Base-by-base conservation (phyloP, 1,140 invertebrate genomes). In the Apis laboriosa region DNA sequence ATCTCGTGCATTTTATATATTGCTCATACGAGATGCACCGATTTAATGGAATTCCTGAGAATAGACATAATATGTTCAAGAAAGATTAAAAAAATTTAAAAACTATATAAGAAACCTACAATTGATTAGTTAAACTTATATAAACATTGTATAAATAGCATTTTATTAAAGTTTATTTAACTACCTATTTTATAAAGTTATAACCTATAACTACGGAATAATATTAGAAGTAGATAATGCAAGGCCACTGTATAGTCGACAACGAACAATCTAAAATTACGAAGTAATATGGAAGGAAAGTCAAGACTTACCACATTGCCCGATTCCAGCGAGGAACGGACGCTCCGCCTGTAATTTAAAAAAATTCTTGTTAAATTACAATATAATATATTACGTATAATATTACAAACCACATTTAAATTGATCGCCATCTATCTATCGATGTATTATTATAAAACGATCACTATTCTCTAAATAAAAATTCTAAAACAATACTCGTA, bases 311-410 rank as follows among this genome's bases (percentile, higher is more conserved):
- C 84, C 85, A 67, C 85, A 84, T 87, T 77, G 74, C 66, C 73
- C 63, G 56, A 76, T 66, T 80, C 24, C 53, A 68, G 81, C n/a
- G 71, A 82, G 76, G 72, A 49, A 72, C 24, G 58, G 15, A 17
- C 60, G 49, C 55, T 77, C 71, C 67, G 77, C 79, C 89, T 90
- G 88, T 21, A 89, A 90, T 78, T 71, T 68, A 89, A 88, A 83
- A 64, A 55, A 60, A 64, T 9, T 19, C 17, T 19, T 34, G 28
- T 64, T 64, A 17, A 34, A 24, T 61, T 61, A 13, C 60, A 24
- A 13, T 61, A n/a, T 12, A n/a, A 24, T 61, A 7, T 12, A 12
- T 24, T 61, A 24, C 60, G 60, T 24, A n/a, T 24, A 61, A n/a
- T n/a, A 63, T n/a, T 24, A 60, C 11, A 17, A 34, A 28, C 28